Base-by-base conservation (phyloP, 2,113 vertebrate genomes). In the Sander vitreus region DNA sequence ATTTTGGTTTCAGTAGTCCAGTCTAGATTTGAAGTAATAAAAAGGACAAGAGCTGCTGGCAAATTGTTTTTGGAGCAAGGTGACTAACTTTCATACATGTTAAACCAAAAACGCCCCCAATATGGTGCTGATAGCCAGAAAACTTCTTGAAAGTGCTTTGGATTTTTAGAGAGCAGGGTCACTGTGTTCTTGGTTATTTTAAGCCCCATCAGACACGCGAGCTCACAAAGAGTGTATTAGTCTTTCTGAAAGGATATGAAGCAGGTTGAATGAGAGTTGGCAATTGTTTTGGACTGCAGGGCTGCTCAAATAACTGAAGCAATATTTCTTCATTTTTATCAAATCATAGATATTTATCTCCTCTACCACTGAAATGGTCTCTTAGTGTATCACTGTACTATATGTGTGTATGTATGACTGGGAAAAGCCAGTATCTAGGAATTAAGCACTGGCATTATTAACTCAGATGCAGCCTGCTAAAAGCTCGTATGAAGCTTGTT, bases 191-290 rank as follows among this genome's bases (percentile, higher is more conserved):
- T 18, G 71, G 76, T 85, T 81, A 84, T 91, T 89, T 87, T 84
- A 75, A 78, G 84, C 14, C 58, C 77, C 81, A 65, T 73, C 55
- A 65, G 86, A 86, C 71, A 78, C 15, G 18, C 63, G 80, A 57
- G 78, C 64, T 90, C 83, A 76, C 55, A 58, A 67, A 55, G 73
- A 69, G 48, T 58, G 43, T 53, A 72, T 81, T 84, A 84, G 80
- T 81, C 77, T 74, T 76, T 88, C 25, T 88, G 89, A 92, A 84
- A 83, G 75, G 66, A 85, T 73, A 69, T 76, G 58, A 85, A 81
- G 72, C 45, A 59, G 51, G 70, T 76, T 78, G 67, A 83, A 74
- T 73, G 53, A 85, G 85, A 83, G 70, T 86, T 70, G 66, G 66
- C 63, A 75, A 80, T 84, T 51, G 80, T 81, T 78, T 72, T 33